Evolutionary conservation across 2,888 invertebrate genomes (phyloP).

Genomic region (Chironomus tentans): DNA sequence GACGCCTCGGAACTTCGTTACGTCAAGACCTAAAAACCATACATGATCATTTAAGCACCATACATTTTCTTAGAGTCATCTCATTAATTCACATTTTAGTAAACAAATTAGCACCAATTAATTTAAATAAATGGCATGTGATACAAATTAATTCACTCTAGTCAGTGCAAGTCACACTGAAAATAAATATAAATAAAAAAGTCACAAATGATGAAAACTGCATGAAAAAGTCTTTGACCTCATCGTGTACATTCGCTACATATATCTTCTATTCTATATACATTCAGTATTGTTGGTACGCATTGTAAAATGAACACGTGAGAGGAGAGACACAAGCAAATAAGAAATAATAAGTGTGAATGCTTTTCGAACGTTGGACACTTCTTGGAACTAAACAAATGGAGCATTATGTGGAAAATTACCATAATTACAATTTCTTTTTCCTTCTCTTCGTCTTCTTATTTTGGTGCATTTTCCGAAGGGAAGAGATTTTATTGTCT

Average conservation of each 20-base stretch:
- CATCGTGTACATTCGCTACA: not conserved
- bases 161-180: not conserved
- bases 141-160: not conserved
- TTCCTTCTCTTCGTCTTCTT: not conserved
- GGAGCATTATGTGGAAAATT: constrained; percentile 24
- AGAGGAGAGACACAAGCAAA: not conserved
- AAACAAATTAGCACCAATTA: too few relatives aligned
- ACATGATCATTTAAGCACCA: too few relatives aligned
- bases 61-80: too few relatives aligned
- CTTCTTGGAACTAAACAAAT: constrained; percentile 18
- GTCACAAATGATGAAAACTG: not conserved
- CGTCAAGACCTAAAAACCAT: too few relatives aligned
- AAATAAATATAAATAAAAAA: not conserved
- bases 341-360: not conserved
- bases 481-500: too few relatives aligned
- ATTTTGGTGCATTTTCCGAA: not conserved
- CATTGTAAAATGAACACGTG: not conserved
- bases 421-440: constrained; percentile 16
- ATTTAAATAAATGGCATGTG: not conserved
- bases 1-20: too few relatives aligned
- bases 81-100: too few relatives aligned
- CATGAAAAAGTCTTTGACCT: not conserved
- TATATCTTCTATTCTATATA: not conserved
- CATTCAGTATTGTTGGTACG: not conserved
- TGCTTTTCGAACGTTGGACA: not conserved